Percentiles rank a stretch among this genome's conserved stretches.
phyloP scores from a whole-genome alignment of 2,797 vertebrate species.

The Acanthis flammea region DNA sequence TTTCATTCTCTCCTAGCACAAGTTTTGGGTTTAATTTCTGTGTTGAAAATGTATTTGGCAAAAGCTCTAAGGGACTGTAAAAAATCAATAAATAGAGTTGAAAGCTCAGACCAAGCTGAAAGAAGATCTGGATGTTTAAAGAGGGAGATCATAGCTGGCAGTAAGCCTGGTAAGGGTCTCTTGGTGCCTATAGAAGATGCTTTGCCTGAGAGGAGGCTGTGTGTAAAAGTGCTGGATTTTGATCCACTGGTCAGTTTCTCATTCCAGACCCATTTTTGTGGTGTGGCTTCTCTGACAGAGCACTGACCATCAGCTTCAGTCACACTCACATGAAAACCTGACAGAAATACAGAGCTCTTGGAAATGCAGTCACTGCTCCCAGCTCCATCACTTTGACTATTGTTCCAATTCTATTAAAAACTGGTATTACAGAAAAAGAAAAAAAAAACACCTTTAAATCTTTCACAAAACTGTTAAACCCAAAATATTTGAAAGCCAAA shows the following conservation, averaged over 20 bases:
- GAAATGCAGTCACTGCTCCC: background rate
- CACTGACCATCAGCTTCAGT: background rate
- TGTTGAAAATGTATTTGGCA: background rate
- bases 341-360: background rate
- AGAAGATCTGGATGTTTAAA: background rate
- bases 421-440: background rate
- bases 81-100: background rate
- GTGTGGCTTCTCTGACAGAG: background rate
- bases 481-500: background rate
- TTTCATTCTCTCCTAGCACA: background rate
- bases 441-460: background rate
- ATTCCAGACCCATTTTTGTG: background rate
- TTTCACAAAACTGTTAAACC: background rate
- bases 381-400: background rate
- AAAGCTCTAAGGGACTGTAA: background rate
- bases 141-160: background rate
- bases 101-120: background rate
- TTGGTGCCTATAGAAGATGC: background rate
- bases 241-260: background rate
- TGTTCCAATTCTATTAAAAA: background rate
- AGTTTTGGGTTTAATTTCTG: background rate
- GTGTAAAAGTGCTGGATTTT: background rate
- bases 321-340: background rate
- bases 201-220: background rate
- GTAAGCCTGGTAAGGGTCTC: background rate